Base-by-base conservation (phyloP, 2,888 invertebrate species). In the Drosophila flavopinicola region DNA sequence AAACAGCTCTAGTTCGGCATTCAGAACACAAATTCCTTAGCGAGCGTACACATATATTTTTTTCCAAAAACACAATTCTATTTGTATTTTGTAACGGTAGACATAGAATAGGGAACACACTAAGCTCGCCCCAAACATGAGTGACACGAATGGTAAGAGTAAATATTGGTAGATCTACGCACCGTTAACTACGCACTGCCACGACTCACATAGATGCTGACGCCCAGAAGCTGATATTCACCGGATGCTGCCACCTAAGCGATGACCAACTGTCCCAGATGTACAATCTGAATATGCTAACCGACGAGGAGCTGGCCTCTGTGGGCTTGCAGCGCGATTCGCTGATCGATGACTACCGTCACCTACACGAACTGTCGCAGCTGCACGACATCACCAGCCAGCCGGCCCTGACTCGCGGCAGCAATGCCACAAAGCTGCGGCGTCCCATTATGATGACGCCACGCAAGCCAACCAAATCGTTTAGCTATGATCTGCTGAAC, bases 321-420 rank as follows among this genome's bases (percentile, higher is more conserved):
- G 71, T 83, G 20, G 71, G 60, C 6, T 6, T 78, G 6, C 6
- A 37, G 9, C 69, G 75, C 1, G 24, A 10, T 3, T 57, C 66
- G 7, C 20, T 85, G 25, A 78, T 85, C 38, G 79, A 75, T 13
- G 84, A 83, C 37, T 83, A 83, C 33, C 78, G 85, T 1, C 63
- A 61, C 11, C 27, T 74, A 37, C 70, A 85, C 25, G 78, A 78
- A 24, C 10, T 66, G 35, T 45, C 79, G 1, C 32, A 45, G 32
- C 6, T 59, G 39, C 33, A 6, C 1, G 27, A 38, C 7, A 1
- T 20, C 39, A 1, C 27, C 1, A n/a, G 3, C 3, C 1, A 6
- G n/a, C 23, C 38, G 0, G 1, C 17, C 6, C 7, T 9, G 0
- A 11, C 9, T 7, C 13, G 0, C 13, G 11, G 13, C 11, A 1